Percentiles rank a stretch among this genome's conserved stretches.
phyloP scores from a whole-genome alignment of 2,888 invertebrate genomes.

The Oscheius myriophilus region DNA sequence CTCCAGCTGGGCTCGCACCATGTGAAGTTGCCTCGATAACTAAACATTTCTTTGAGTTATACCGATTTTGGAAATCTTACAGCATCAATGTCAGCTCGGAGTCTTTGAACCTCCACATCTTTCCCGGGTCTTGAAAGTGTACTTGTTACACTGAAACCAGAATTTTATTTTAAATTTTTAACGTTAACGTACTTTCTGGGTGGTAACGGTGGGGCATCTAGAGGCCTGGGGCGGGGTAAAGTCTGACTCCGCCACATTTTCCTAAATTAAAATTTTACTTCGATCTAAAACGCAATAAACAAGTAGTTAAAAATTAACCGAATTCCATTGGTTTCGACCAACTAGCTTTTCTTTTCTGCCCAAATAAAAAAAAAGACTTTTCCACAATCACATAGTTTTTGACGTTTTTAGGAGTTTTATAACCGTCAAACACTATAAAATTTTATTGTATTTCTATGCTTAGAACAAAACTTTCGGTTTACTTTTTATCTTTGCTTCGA shows the following conservation, averaged over 20 bases:
- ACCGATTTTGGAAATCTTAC: constrained; percentile 23
- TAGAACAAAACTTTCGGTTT: no score
- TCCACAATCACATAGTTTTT: no score
- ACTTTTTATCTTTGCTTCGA: no score
- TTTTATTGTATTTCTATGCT: no score
- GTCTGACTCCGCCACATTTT: constrained; percentile 29
- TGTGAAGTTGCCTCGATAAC: constrained; percentile 43
- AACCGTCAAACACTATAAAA: no score
- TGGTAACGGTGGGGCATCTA: constrained; percentile 15
- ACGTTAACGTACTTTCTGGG: constrained; percentile 5
- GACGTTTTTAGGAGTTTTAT: no score
- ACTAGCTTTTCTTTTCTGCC: no score
- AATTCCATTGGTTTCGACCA: no score
- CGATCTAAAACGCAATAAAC: no score
- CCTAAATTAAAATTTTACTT: no score
- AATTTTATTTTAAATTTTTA: not conserved
- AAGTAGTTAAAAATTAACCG: no score
- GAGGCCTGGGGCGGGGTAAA: constrained; percentile 15
- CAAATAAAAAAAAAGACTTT: no score
- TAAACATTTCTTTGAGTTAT: constrained; percentile 23
- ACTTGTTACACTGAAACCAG: constrained; percentile 1
- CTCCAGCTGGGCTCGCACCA: constrained; percentile 44
- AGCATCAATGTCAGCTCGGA: constrained; percentile 46
- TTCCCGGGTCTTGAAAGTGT: constrained; percentile 17
- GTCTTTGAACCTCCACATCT: constrained; percentile 41